Conservation (phyloP, 2,888 invertebrate species). For the Lepidonotus clava region DNA sequence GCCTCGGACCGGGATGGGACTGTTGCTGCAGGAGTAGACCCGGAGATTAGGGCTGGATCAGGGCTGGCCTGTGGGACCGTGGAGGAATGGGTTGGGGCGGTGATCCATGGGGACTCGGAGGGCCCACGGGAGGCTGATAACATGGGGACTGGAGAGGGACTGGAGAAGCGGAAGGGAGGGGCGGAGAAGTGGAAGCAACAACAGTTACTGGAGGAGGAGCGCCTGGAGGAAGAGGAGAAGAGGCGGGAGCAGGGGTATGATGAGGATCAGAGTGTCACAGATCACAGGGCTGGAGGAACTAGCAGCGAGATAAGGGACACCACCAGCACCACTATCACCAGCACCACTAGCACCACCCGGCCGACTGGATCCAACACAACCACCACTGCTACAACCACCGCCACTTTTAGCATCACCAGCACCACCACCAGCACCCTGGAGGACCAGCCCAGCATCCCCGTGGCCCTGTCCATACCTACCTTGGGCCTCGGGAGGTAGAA, state of each 20-base stretch:
- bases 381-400: too few species aligned
- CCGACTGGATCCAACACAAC: too few species aligned
- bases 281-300: not conserved
- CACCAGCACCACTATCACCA: not conserved
- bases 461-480: slow-evolving; percentile 45
- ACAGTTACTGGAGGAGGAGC: not conserved
- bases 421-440: too few species aligned
- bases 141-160: too few species aligned
- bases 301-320: not conserved
- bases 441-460: too few species aligned
- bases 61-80: not conserved
- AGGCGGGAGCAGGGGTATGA: not conserved
- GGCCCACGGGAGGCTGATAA: too few species aligned
- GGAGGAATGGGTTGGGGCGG: not conserved
- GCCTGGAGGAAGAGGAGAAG: not conserved
- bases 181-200: not conserved
- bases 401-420: too few species aligned
- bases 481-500: slow-evolving; percentile 47
- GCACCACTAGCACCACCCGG: not conserved
- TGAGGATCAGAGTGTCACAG: not conserved
- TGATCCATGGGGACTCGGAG: not conserved
- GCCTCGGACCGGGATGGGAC: too few species aligned
- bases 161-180: not conserved
- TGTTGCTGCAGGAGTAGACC: too few species aligned
- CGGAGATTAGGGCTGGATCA: not conserved